Evolutionary conservation across 2,113 vertebrate species (phyloP).

Genomic region (Halichoeres trimaculatus): DNA sequence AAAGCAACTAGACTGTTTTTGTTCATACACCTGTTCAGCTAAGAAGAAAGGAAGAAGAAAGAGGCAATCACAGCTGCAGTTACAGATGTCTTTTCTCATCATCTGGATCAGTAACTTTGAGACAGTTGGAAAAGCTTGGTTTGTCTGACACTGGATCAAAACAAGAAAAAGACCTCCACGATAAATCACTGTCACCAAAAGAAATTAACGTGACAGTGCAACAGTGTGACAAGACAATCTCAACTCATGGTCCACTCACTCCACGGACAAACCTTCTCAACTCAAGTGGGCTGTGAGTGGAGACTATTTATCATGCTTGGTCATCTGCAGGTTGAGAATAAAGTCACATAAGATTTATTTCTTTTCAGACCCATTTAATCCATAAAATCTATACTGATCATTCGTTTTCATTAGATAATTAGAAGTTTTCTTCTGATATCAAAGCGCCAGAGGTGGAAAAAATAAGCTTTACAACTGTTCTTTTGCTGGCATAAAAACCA

Average conservation of each 20-base stretch:
- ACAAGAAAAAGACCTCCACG: not conserved
- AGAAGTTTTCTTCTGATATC: too few species aligned
- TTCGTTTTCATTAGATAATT: not conserved
- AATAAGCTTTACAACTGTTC: too few species aligned
- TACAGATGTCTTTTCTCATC: too few species aligned
- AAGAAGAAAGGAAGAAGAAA: too few species aligned
- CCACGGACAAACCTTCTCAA: not conserved
- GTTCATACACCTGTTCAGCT: too few species aligned
- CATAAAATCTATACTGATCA: not conserved
- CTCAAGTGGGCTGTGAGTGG: not conserved
- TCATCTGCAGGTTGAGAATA: slow-evolving; percentile 2
- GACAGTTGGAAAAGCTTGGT: not conserved
- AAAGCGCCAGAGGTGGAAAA: too few species aligned
- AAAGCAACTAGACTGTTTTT: too few species aligned
- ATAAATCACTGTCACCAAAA: not conserved
- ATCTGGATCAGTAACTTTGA: too few species aligned
- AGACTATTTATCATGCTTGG: slow-evolving; percentile 8
- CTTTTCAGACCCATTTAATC: not conserved
- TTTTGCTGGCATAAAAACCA: too few species aligned
- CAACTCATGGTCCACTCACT: not conserved
- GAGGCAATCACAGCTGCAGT: too few species aligned
- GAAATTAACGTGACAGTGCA: not conserved
- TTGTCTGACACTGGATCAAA: not conserved
- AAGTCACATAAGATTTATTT: slow-evolving; percentile 3
- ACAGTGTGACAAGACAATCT: slow-evolving; percentile 15